Evolutionary conservation across 2,888 invertebrate species (phyloP).

Genomic region (Pandemis corylana): DNA sequence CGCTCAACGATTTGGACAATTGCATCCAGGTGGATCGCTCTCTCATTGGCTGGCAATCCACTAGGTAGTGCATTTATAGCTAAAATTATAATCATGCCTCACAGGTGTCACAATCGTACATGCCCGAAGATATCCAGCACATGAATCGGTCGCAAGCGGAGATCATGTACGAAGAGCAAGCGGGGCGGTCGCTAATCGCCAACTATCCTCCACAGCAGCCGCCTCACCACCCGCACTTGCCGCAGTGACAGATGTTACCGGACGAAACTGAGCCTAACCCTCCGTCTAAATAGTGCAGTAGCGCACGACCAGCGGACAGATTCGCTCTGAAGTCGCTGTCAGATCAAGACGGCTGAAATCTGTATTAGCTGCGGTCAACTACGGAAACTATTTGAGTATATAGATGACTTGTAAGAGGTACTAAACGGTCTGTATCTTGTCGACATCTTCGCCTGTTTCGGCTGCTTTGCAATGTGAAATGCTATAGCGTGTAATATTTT

Average conservation of each 20-base stretch:
- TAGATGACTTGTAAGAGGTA: neutral
- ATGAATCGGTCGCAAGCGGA: conserved; percentile 56
- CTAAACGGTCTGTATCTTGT: neutral
- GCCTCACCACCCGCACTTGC: conserved; percentile 55
- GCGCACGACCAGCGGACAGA: neutral
- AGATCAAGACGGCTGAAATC: neutral
- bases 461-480: neutral
- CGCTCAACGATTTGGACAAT: too few species aligned
- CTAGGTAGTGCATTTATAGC: too few species aligned
- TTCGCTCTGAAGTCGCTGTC: neutral
- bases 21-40: too few species aligned
- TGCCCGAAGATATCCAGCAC: conserved; percentile 58
- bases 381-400: neutral
- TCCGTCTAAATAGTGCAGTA: neutral
- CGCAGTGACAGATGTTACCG: conserved; percentile 51
- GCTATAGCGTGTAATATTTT: neutral
- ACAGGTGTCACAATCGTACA: conserved; percentile 62
- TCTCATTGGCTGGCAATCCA: too few species aligned
- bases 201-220: conserved; percentile 49
- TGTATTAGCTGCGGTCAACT: neutral
- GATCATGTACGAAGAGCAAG: conserved; percentile 56
- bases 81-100: conserved; percentile 10
- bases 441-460: neutral
- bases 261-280: neutral
- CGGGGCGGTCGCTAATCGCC: conserved; percentile 45